Base-by-base conservation (phyloP, 2,888 invertebrate genomes). In the Eubasilissa splendida region DNA sequence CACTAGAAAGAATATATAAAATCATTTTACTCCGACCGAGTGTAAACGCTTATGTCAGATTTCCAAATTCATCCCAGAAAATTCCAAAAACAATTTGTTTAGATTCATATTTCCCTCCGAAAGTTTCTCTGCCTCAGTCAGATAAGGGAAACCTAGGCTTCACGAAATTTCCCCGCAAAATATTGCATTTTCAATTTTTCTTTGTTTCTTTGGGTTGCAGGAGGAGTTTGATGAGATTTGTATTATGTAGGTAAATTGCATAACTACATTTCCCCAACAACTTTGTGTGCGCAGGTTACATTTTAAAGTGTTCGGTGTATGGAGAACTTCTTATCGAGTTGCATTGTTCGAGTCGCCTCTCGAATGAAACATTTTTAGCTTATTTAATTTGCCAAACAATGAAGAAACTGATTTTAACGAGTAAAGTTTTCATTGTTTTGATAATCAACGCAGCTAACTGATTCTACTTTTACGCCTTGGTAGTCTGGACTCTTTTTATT, bases 151-250 rank as follows among this genome's bases (percentile, higher is more conserved):
- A 60, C 68, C 63, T 71, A 33, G 77, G 77, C 77, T 80, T 63
- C 50, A 14, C 68, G 5, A 42, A 77, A 77, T 66, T 78, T 71
- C 77, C 65, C 59, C 76, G 56, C 60, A 79, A 79, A 79, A 79
- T 82, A 76, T 82, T 79, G 81, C 81, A 79, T 75, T 81, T 71
- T 42, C 63, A n/a, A 59, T 76, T 76, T 76, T 80, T 80, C 80
- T 71, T 79, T 70, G 76, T 79, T 82, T 71, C 60, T n/a, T 63
- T 59, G 12, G 33, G 52, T 79, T 79, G 70, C 76, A 63, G 14
- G 76, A 54, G 59, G 71, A 82, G 59, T 77, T 79, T 82, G 82
- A 82, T 82, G 80, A 74, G 73, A 82, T 82, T 82, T 81, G 73
- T 80, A 77, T 80, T 65, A 80, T 70, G 65, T 78, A 73, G 76